These are phyloP conservation scores for Sigmodon hispidus DNA, from an alignment of 2,113 vertebrate species.

Conservation along the genomic window DNA sequence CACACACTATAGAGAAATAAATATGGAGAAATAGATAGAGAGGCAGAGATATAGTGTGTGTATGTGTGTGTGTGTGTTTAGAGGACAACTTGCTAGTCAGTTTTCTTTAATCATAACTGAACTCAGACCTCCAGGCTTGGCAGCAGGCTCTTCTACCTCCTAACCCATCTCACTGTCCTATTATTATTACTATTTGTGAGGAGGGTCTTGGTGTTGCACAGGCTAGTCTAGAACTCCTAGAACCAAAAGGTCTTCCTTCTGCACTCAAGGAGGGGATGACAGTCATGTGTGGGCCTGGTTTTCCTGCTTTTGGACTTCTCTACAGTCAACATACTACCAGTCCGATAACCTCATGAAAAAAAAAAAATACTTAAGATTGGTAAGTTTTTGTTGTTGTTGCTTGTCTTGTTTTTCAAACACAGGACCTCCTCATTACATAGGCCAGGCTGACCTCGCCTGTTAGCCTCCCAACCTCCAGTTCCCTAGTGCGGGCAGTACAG, in stretches of 20 bases:
- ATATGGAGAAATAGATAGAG: too few species aligned
- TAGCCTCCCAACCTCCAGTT: not conserved
- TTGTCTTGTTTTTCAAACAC: not conserved
- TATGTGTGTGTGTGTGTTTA: not conserved
- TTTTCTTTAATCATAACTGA: not conserved
- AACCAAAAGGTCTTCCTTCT: not conserved
- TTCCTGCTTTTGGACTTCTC: not conserved
- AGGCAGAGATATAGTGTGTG: not conserved
- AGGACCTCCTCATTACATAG: not conserved
- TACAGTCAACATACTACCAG: constrained; percentile 5
- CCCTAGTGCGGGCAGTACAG: not conserved
- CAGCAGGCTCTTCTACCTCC: not conserved
- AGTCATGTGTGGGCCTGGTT: not conserved
- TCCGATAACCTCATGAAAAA: not conserved
- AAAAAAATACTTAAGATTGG: not conserved
- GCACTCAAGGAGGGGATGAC: not conserved
- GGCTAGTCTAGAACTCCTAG: not conserved
- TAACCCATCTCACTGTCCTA: not conserved
- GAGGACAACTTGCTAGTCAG: not conserved
- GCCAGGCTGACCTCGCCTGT: not conserved
- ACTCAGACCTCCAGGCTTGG: not conserved
- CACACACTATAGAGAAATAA: not conserved
- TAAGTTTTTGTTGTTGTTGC: not conserved
- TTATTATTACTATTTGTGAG: not conserved
- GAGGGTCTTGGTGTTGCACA: not conserved